phyloP scores from a whole-genome alignment of 2,113 vertebrate species.

The Thryonomys swinderianus region DNA sequence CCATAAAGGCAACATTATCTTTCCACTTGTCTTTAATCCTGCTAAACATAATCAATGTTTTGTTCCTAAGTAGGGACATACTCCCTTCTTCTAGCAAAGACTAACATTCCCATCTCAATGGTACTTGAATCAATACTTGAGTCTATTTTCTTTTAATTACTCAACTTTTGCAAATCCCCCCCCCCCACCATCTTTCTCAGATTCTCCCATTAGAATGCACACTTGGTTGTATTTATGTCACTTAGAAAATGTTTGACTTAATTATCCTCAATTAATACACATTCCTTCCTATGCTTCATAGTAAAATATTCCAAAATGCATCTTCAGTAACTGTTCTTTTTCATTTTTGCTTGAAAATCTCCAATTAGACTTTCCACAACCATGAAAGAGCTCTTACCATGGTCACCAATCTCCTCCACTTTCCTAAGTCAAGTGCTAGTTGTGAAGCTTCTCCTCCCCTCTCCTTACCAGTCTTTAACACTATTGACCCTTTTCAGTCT shows the following conservation, averaged over 20 bases:
- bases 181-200: not conserved
- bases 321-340: not conserved
- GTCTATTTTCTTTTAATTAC: not conserved
- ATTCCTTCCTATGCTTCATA: not conserved
- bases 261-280: not conserved
- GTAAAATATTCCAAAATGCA: not conserved
- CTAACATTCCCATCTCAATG: not conserved
- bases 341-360: not conserved
- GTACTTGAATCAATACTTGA: not conserved
- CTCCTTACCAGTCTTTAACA: not conserved
- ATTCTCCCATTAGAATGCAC: not conserved
- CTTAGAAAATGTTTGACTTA: not conserved
- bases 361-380: not conserved
- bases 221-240: not conserved
- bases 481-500: not conserved
- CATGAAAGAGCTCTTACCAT: not conserved
- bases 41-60: not conserved
- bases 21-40: not conserved
- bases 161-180: not conserved
- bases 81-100: not conserved
- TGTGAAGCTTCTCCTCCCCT: not conserved
- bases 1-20: not conserved
- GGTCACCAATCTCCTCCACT: not conserved
- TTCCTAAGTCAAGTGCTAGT: not conserved
- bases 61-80: not conserved